Conservation (phyloP, 2,888 invertebrate species). For the Oligia latruncula region DNA sequence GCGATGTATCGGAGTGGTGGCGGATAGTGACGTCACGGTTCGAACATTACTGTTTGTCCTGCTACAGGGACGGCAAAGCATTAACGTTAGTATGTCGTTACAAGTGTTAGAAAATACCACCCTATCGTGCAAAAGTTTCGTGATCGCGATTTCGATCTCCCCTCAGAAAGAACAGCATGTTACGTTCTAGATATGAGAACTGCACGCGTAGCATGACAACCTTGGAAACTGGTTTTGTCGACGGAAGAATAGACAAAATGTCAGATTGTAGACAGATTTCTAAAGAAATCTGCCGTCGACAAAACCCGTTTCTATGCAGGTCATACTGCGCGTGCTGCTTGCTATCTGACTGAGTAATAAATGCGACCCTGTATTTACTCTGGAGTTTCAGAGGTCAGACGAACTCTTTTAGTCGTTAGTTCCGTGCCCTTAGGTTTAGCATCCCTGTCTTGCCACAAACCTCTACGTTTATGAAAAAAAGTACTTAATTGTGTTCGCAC, state of each 20-base stretch:
- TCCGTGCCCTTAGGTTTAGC: neutral
- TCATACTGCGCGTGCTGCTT: neutral
- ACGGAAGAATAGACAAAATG: too few relatives aligned
- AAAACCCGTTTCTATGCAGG: too few relatives aligned
- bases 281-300: neutral
- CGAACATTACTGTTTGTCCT: slow-evolving; percentile 20
- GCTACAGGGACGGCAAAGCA: neutral
- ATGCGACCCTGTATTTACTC: neutral
- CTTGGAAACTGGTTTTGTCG: too few relatives aligned
- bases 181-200: neutral
- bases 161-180: neutral
- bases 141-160: slow-evolving; percentile 3
- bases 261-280: too few relatives aligned
- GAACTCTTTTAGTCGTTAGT: neutral
- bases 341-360: neutral
- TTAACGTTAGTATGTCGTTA: slow-evolving; percentile 1
- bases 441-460: neutral
- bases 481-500: neutral
- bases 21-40: slow-evolving; percentile 35
- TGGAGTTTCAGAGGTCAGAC: neutral
- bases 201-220: neutral
- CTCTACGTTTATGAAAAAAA: neutral
- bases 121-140: neutral
- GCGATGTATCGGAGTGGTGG: slow-evolving; percentile 40
- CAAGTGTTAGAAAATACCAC: neutral